Percentiles rank a stretch among this genome's conserved stretches.
These are phyloP conservation scores for Triops cancriformis DNA, from an alignment of 1,140 invertebrate species.

Conservation along the genomic window DNA sequence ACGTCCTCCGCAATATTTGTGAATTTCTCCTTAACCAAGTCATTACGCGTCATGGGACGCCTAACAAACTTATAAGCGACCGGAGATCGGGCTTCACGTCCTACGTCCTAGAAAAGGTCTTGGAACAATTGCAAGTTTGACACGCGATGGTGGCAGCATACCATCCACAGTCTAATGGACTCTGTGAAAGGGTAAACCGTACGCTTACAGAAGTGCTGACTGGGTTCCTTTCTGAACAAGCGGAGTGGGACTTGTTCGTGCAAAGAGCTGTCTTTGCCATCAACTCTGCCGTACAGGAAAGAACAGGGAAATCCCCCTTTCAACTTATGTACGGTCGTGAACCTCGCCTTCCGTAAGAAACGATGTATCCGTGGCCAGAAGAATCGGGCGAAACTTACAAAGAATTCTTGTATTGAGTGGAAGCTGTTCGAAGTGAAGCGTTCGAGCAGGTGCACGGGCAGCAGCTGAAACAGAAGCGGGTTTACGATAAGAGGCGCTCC, in stretches of 20 bases:
- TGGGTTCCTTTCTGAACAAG: neutral
- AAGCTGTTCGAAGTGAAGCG: neutral
- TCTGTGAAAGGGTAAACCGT: neutral
- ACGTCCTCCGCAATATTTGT: neutral
- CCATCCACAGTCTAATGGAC: constrained; percentile 2
- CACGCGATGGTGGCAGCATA: neutral
- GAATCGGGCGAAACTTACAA: neutral
- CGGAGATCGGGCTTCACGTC: neutral
- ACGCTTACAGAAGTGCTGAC: neutral
- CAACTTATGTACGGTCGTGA: neutral
- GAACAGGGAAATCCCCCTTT: neutral
- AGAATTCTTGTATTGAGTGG: too few relatives aligned
- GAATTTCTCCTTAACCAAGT: neutral
- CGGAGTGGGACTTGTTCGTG: too few relatives aligned
- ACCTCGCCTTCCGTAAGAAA: neutral
- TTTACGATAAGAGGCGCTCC: neutral
- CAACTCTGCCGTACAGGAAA: constrained; percentile 1
- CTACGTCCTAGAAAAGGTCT: neutral
- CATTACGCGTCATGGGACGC: constrained; percentile 17
- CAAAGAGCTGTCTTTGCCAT: constrained; percentile 15
- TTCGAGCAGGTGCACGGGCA: neutral
- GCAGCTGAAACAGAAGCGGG: neutral
- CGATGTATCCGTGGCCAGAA: too few relatives aligned
- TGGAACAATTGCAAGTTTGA: neutral
- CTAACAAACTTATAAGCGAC: neutral